Evolutionary conservation across 1,140 invertebrate genomes (phyloP).

Genomic region (Apis cerana): DNA sequence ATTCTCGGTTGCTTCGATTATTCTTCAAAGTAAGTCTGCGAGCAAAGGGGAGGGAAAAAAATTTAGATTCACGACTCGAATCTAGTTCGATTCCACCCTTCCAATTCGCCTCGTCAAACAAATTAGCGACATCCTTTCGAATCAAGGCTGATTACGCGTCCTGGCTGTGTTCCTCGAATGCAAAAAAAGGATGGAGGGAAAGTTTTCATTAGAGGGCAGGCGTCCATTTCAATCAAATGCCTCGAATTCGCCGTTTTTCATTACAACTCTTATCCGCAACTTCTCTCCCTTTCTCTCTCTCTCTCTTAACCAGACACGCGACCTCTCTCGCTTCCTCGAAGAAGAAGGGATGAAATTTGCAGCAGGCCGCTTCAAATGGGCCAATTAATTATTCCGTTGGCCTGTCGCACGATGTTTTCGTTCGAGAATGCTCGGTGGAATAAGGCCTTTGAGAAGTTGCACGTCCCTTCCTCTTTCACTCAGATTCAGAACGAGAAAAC

Average conservation of each 20-base stretch:
- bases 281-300: too few species aligned
- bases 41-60: too few species aligned
- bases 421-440: slow-evolving; percentile 10
- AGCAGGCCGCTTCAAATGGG: slow-evolving; percentile 43
- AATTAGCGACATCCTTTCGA: slow-evolving; percentile 67
- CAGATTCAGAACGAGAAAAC: not conserved
- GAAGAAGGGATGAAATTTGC: slow-evolving; percentile 19
- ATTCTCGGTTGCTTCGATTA: too few species aligned
- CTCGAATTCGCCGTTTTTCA: not conserved
- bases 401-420: slow-evolving; percentile 37
- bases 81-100: not conserved
- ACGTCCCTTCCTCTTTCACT: not conserved
- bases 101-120: slow-evolving; percentile 40
- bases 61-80: too few species aligned
- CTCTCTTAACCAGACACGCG: too few species aligned
- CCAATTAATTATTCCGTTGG: slow-evolving; percentile 61
- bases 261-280: not conserved
- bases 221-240: not conserved
- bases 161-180: slow-evolving; percentile 49
- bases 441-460: slow-evolving; percentile 28
- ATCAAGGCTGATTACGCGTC: slow-evolving; percentile 70
- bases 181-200: slow-evolving; percentile 58
- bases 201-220: slow-evolving; percentile 65
- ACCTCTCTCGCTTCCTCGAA: not conserved
- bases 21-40: too few species aligned